A percentile compares a stretch with the other conserved stretches of the same genome.
Conservation (phyloP, 2,797 vertebrate species). For the Microcaecilia unicolor region DNA sequence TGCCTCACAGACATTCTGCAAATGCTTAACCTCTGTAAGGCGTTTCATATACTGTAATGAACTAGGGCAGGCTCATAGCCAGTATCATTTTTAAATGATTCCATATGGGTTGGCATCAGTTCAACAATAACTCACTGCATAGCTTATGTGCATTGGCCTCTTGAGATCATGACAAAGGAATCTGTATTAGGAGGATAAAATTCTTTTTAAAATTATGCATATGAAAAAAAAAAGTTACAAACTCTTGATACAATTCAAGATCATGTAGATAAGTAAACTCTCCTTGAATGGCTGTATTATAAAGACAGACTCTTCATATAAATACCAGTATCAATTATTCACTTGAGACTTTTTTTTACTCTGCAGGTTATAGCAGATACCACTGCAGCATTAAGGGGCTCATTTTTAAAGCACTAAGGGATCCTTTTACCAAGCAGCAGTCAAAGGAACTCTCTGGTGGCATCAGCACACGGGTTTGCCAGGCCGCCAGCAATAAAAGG, state of each 20-base stretch:
- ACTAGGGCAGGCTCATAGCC: conserved; percentile 1
- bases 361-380: too few species aligned
- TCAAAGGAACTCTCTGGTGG: too few species aligned
- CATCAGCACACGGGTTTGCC: too few species aligned
- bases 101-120: conserved; percentile 20
- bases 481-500: too few species aligned
- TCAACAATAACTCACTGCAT: conserved; percentile 17
- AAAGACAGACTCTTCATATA: too few species aligned
- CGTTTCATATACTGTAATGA: conserved; percentile 1
- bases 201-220: conserved; percentile 9
- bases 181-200: conserved; percentile 7
- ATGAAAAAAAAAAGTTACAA: background rate
- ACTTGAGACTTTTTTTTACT: too few species aligned
- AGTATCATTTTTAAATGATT: conserved; percentile 13
- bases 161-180: conserved; percentile 13
- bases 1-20: conserved; percentile 35
- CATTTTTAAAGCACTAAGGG: too few species aligned
- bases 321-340: too few species aligned
- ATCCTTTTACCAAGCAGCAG: too few species aligned
- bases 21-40: conserved; percentile 9
- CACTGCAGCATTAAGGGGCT: too few species aligned
- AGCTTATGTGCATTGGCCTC: conserved; percentile 11
- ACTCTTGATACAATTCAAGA: background rate
- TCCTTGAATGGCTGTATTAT: too few species aligned
- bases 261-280: too few species aligned